These are phyloP conservation scores for Drosophila gunungcola DNA, from an alignment of 1,140 invertebrate genomes.

Conservation along the genomic window DNA sequence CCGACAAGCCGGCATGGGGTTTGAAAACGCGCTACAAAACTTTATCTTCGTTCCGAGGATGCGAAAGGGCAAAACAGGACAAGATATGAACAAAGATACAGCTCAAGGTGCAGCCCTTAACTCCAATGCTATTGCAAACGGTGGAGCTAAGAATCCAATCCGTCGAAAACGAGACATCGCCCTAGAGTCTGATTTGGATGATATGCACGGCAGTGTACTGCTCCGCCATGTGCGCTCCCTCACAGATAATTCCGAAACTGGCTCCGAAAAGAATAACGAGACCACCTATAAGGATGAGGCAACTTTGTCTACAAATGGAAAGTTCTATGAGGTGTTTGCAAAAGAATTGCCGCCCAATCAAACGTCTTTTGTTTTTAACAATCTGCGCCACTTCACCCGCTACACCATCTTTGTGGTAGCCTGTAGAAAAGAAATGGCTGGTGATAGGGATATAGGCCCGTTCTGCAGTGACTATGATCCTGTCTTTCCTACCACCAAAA, in stretches of 20 bases:
- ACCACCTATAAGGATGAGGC: slow-evolving; percentile 24
- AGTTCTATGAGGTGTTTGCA: slow-evolving; percentile 48
- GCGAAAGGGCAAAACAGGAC: background rate
- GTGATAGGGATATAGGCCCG: slow-evolving; percentile 39
- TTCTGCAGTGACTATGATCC: slow-evolving; percentile 49
- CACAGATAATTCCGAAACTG: background rate
- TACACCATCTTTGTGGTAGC: slow-evolving; percentile 90
- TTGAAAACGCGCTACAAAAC: slow-evolving; percentile 81
- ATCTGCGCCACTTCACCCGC: slow-evolving; percentile 89
- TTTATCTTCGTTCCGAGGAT: slow-evolving; percentile 64
- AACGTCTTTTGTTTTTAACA: slow-evolving; percentile 86
- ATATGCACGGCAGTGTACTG: slow-evolving; percentile 49
- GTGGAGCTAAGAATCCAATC: background rate
- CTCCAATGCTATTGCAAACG: slow-evolving; percentile 33
- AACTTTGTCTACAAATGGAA: slow-evolving; percentile 25
- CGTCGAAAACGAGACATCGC: slow-evolving; percentile 24
- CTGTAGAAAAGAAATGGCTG: slow-evolving; percentile 86
- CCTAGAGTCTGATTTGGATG: slow-evolving; percentile 7
- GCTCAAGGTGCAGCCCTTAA: slow-evolving; percentile 7
- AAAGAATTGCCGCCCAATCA: slow-evolving; percentile 47
- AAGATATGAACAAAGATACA: too few species aligned
- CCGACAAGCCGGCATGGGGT: slow-evolving; percentile 55
- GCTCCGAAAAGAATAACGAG: background rate
- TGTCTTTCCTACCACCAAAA: slow-evolving; percentile 53
- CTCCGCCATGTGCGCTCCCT: slow-evolving; percentile 60